Evolutionary conservation across 1,140 invertebrate genomes (phyloP), one percentile per base, ranked within the genome.

Genomic region (Bilobella aurantiaca): DNA sequence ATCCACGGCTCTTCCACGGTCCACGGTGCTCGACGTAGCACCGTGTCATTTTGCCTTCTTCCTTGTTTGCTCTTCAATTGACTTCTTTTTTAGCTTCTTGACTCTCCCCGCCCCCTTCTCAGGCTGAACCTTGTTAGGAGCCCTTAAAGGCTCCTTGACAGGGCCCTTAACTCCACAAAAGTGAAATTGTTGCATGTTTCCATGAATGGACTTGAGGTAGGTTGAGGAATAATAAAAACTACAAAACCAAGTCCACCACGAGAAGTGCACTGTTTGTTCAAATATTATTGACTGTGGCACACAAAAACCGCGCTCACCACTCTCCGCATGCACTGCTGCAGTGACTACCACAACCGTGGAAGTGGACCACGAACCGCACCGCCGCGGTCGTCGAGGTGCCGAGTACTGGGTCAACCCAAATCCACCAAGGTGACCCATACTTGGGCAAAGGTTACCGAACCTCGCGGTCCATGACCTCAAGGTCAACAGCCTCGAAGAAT

Each of bases 361-460:
- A 59, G 60, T 62, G 60, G 23, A 62, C 23, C n/a, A 18, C 23
- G 29, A 21, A 42, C 29, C 29, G 14, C 34, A 37, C 29, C 14
- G 23, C n/a, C n/a, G n/a, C n/a, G n/a, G n/a, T n/a, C n/a, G n/a
- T n/a, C n/a, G n/a, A n/a, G n/a, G n/a, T n/a, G n/a, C n/a, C n/a
- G n/a, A 59, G 30, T 59, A 27, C 49, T 53, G 25, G 49, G 49
- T 53, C 49, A 53, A 53, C 34, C 34, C 8, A 42, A 42, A 12
- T 8, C 27, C 34, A n/a, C 34, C 34, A 42, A 37, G 34, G 14
- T 18, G 34, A 21, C 3, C 34, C 28, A 18, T n/a, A n/a, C n/a
- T n/a, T n/a, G n/a, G n/a, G 37, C n/a, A 42, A 12, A 42, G 37
- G 37, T 8, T 42, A 12, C 37, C 37, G n/a, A 42, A n/a, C 37